Base-by-base conservation (phyloP, 53 echinoderm and acorn worm genomes). In the Echinometra lucunter region DNA sequence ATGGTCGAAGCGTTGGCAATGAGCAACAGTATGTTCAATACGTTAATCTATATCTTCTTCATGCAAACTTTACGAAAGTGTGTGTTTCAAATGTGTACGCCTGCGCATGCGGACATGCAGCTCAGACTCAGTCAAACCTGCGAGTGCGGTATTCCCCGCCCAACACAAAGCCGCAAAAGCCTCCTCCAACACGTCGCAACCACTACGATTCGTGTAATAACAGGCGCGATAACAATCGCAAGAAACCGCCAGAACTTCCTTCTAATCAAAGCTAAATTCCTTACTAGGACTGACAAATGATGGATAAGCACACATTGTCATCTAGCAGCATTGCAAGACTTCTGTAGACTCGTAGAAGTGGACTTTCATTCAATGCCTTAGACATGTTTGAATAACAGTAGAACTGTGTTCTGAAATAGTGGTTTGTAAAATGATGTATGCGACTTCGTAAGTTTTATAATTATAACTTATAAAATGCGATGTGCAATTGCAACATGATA, bases 1-100 rank as follows among this genome's bases (percentile, higher is more conserved):
- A 89, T 97, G 49, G 98, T 97, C 6, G 98, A 98, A 88, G 97
- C 97, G 8, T n/a, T 98, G 13, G 98, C 98, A 0, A 98, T 98
- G 97, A 96, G 97, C 72, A 98, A 98, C 90, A 96, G 98, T 88
- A 96, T 98, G 27, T 97, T 98, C 92, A 97, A 98, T 55, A 98
- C 98, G 0, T 69, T 98, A 88, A 97, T 97, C 34, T 98, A 98
- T 94, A 96, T 98, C n/a, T 95, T 97, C 66, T 97, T 98, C 88
- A 98, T 58, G 97, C 96, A 9, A 97, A 98, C 69, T 98, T 96
- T 57, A n/a, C 95, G 98, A 6, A 98, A 97, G 96, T 96, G 96
- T 70, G 98, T 96, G 66, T 95, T 97, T 91, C 98, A 98, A 93
- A 91, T 98, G 82, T 91, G 95, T n/a, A 93, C 96, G 38, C 96